These are phyloP conservation scores for Columbina picui DNA, from an alignment of 2,113 vertebrate genomes.

Conservation along the genomic window DNA sequence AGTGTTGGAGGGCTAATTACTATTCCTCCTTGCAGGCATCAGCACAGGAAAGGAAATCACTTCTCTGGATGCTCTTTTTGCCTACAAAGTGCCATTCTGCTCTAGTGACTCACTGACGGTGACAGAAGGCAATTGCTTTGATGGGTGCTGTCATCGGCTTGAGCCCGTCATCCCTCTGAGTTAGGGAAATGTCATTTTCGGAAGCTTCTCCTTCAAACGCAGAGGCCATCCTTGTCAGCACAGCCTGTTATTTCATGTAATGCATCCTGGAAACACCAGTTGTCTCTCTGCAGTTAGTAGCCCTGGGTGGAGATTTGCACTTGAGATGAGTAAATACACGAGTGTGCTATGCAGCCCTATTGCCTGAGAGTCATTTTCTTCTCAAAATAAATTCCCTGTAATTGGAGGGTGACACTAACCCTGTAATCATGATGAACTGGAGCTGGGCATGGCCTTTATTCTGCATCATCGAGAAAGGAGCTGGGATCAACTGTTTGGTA, in stretches of 20 bases:
- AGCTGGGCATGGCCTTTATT: not conserved
- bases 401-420: not conserved
- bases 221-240: not conserved
- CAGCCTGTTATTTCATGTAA: constrained; percentile 30
- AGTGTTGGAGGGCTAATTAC: constrained; percentile 24
- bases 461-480: not conserved
- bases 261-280: not conserved
- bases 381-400: not conserved
- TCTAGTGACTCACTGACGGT: constrained; percentile 29
- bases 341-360: not conserved
- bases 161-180: not conserved
- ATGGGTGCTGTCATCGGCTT: not conserved
- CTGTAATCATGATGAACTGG: not conserved
- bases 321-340: not conserved
- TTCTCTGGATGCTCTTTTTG: constrained; percentile 37
- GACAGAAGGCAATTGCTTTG: constrained; percentile 35
- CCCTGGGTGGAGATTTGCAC: not conserved
- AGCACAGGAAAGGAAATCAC: constrained; percentile 21
- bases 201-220: not conserved
- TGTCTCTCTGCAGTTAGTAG: not conserved
- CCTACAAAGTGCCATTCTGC: constrained; percentile 14
- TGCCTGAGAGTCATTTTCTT: not conserved
- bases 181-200: not conserved
- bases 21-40: constrained; percentile 36
- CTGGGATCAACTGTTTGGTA: not conserved